phyloP scores from a whole-genome alignment of 1,140 invertebrate species.

The Laupala kohalensis region DNA sequence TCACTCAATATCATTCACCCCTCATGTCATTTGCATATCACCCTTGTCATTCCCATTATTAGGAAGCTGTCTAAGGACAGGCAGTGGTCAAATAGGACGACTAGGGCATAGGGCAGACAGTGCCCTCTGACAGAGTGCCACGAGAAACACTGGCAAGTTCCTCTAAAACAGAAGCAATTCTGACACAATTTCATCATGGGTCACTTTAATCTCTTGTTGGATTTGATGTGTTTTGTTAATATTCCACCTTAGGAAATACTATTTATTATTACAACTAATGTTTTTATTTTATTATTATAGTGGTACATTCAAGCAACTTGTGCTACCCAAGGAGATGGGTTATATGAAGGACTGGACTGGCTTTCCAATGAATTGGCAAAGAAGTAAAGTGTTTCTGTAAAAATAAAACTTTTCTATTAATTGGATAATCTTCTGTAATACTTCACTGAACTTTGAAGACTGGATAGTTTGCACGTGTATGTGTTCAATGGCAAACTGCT shows the following conservation, averaged over 20 bases:
- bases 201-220: background rate
- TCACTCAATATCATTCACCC: no score
- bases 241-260: background rate
- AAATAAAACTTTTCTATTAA: background rate
- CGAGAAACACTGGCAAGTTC: no score
- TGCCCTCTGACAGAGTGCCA: no score
- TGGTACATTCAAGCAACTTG: conserved; percentile 98
- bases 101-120: no score
- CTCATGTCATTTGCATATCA: no score
- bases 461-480: background rate
- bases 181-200: no score
- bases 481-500: background rate
- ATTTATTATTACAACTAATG: background rate
- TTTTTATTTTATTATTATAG: conserved; percentile 24
- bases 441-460: background rate
- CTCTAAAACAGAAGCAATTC: no score
- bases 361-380: conserved; percentile 71
- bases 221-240: background rate
- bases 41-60: no score
- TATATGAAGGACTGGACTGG: conserved; percentile 98
- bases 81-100: no score
- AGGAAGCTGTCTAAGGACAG: no score
- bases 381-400: conserved; percentile 18
- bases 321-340: conserved; percentile 90
- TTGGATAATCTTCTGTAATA: background rate